These are phyloP conservation scores for Myodes glareolus DNA, from an alignment of 2,113 vertebrate genomes.

Conservation along the genomic window DNA sequence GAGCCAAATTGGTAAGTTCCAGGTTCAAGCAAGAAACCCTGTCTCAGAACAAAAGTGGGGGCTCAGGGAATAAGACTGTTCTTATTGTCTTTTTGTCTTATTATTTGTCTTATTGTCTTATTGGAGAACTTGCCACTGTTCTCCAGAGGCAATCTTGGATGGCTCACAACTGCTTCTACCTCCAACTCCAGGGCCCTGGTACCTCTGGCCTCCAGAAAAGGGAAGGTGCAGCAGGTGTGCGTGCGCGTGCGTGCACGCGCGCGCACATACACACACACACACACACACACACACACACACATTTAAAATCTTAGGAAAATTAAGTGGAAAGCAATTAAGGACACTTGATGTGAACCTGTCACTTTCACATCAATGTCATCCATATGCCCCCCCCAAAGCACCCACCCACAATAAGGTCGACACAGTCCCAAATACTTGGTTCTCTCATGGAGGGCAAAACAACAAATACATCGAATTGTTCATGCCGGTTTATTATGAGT, in stretches of 20 bases:
- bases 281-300: neutral
- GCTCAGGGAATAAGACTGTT: neutral
- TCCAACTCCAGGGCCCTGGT: neutral
- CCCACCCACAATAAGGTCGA: neutral
- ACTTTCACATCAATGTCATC: neutral
- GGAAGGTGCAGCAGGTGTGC: too few species aligned
- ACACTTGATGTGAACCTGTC: neutral
- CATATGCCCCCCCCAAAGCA: neutral
- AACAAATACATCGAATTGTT: neutral
- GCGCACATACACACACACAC: neutral
- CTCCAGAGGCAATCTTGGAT: neutral
- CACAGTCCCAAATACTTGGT: neutral
- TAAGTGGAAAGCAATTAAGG: neutral
- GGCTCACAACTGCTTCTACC: neutral
- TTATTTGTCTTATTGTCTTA: too few species aligned
- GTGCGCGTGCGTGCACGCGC: neutral
- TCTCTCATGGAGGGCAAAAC: too few species aligned
- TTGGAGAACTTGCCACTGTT: too few species aligned
- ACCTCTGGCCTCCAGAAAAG: neutral
- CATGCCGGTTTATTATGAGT: too few species aligned
- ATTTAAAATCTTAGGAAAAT: neutral
- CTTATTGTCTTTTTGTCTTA: too few species aligned
- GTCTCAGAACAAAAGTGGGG: too few species aligned
- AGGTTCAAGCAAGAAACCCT: too few species aligned
- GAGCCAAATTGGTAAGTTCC: neutral